phyloP scores from a whole-genome alignment of 2,797 vertebrate genomes.

The Sternotherus odoratus region DNA sequence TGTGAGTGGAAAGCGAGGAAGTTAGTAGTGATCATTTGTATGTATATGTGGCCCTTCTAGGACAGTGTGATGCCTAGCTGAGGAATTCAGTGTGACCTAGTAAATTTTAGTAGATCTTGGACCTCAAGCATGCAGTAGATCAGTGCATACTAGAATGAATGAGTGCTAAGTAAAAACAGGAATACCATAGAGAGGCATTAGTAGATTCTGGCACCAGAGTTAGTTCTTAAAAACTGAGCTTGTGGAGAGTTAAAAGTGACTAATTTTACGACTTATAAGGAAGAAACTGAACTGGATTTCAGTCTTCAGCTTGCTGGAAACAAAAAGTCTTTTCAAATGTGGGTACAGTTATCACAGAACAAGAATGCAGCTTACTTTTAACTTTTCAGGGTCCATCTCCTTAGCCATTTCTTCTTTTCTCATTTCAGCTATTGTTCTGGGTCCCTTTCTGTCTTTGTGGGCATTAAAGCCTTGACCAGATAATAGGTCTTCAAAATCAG shows the following conservation, averaged over 20 bases:
- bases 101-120: background rate
- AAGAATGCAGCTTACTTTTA: constrained; percentile 86
- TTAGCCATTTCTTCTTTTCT: constrained; percentile 99
- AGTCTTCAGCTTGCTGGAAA: background rate
- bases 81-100: background rate
- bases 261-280: background rate
- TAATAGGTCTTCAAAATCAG: constrained; percentile 95
- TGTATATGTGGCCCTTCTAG: background rate
- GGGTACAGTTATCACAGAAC: background rate
- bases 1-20: accelerated
- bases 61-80: background rate
- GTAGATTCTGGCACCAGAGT: background rate
- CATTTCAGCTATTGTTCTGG: constrained; percentile 98
- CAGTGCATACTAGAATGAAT: accelerated
- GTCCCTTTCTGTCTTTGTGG: constrained; percentile 93
- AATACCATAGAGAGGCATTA: background rate
- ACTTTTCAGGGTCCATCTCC: constrained; percentile 98
- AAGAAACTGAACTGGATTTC: background rate
- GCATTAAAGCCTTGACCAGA: constrained; percentile 96
- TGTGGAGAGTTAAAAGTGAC: background rate
- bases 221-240: background rate
- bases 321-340: background rate
- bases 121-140: background rate
- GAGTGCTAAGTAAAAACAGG: background rate
- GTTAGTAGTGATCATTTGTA: background rate